phyloP scores from a whole-genome alignment of 2,797 vertebrate genomes.

The Luscinia luscinia region DNA sequence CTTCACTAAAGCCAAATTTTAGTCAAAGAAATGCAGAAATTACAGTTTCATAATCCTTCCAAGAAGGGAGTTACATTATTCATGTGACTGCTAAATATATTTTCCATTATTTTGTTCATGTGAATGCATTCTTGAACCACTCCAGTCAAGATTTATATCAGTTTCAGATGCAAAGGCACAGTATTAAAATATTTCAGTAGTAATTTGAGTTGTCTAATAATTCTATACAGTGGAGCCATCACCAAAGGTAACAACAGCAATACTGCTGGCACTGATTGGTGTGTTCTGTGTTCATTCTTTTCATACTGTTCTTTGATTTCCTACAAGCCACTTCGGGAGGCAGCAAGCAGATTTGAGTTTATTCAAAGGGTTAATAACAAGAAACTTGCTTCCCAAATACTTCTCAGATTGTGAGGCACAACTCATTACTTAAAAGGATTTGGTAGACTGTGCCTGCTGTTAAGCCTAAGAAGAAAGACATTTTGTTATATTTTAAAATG shows the following conservation, averaged over 20 bases:
- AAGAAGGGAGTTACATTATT: constrained; percentile 68
- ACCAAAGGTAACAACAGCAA: background rate
- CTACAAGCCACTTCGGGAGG: background rate
- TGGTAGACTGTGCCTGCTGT: background rate
- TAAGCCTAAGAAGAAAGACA: constrained; percentile 36
- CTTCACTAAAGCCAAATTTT: constrained; percentile 56
- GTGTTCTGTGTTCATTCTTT: background rate
- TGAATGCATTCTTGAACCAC: constrained; percentile 55
- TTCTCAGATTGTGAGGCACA: background rate
- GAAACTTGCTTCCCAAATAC: background rate
- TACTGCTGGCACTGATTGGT: background rate
- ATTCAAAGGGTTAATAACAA: constrained; percentile 13
- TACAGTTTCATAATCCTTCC: constrained; percentile 46
- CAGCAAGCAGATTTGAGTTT: background rate
- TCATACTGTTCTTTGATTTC: background rate
- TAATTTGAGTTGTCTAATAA: constrained; percentile 1
- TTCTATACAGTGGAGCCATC: background rate
- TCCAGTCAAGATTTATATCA: constrained; percentile 42
- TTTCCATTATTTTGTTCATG: constrained; percentile 68
- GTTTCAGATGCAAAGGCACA: constrained; percentile 51
- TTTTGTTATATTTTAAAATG: constrained; percentile 42
- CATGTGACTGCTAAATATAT: constrained; percentile 70
- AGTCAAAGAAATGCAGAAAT: constrained; percentile 60
- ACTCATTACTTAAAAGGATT: constrained; percentile 22
- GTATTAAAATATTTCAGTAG: constrained; percentile 33